A percentile compares a stretch with the other conserved stretches of the same genome.
Conservation (phyloP, 1,140 invertebrate species). For the Diploscapter pachys region DNA sequence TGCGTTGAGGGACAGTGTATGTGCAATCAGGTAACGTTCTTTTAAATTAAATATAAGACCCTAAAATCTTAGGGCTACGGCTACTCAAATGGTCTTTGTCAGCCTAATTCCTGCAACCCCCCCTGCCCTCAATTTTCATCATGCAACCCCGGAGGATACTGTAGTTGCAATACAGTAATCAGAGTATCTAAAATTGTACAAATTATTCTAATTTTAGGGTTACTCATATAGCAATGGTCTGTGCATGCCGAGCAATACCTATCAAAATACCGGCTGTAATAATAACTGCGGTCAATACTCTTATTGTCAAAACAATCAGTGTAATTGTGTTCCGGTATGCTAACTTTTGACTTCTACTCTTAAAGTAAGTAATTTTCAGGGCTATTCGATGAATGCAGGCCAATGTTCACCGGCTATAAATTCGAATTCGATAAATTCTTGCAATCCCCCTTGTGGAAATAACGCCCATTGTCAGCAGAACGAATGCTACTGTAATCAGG, state of each 20-base stretch:
- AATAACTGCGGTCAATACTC: conserved; percentile 4
- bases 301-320: conserved; percentile 9
- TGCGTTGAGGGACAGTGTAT: conserved; percentile 15
- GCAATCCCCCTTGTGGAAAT: conserved; percentile 24
- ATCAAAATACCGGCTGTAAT: neutral
- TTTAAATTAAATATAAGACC: no score
- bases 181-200: neutral
- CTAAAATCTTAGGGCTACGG: neutral
- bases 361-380: neutral
- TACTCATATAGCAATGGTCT: neutral
- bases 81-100: conserved; percentile 3
- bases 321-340: conserved; percentile 1
- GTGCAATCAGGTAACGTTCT: conserved; percentile 9
- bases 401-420: neutral
- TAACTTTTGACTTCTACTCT: neutral
- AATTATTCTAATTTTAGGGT: conserved; percentile 2
- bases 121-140: conserved; percentile 1
- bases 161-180: conserved; percentile 14
- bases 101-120: neutral
- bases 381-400: neutral
- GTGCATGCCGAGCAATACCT: neutral
- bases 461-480: conserved; percentile 16
- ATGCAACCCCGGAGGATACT: conserved; percentile 1
- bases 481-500: conserved; percentile 13
- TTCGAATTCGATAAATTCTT: neutral